Evolutionary conservation across 2,888 invertebrate species (phyloP), one percentile per base, ranked within the genome.

Genomic region (Hybos culiciformis): DNA sequence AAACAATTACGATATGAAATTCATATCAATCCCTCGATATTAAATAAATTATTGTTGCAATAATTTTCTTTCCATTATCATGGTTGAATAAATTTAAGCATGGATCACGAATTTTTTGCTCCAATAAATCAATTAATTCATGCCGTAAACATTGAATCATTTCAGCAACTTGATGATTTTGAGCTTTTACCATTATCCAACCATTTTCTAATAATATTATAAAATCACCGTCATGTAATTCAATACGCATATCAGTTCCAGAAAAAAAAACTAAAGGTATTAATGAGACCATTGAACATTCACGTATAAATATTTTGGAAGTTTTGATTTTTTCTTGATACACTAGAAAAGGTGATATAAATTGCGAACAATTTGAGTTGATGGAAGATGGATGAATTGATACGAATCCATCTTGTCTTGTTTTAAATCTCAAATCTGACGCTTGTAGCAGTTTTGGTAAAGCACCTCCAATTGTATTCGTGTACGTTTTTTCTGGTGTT

Each of bases 251-350:
- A 55, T 74, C 78, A 55, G 78, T 80, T n/a, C 85, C 84, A 57
- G 75, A 66, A 56, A 81, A 81, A 38, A 84, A 57, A 3, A 85
- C 77, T 26, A 87, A 61, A 1, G 86, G 77, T 46, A 85, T 59
- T 48, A 80, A 73, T 0, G 84, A 82, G 32, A 86, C 76, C 82
- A 86, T 82, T 0, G 84, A 81, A 51, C 83, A 80, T 56, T 86
- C 85, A 32, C 83, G 70, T 18, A 87, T 81, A 56, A 80, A 87
- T 24, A 87, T 78, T 53, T 77, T 72, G 4, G 79, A 80, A 0
- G 87, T 87, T 58, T 81, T 82, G 17, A 86, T 77, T 61, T 87
- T 87, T 60, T 87, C 87, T 58, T 86, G 85, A 56, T 78, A 87
- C 19, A 85, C 80, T 33, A 87, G 60, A 56, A 82, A 87, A 0